These are phyloP conservation scores for Synergus umbraculus DNA, from an alignment of 2,888 invertebrate genomes.

Conservation along the genomic window DNA sequence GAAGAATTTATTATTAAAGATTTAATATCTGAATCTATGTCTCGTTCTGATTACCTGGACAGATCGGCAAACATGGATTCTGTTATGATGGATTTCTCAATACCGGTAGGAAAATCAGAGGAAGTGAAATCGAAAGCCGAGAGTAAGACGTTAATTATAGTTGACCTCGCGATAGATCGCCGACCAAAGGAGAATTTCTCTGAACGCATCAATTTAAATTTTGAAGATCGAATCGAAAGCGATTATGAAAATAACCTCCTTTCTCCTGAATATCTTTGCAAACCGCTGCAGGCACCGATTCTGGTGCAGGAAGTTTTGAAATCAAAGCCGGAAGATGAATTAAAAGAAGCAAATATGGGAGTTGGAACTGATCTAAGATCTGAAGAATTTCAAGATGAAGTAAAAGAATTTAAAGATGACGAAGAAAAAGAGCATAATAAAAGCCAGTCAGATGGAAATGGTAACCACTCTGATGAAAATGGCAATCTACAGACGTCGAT, in stretches of 20 bases:
- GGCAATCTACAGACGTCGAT: background rate
- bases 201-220: too few relatives aligned
- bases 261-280: background rate
- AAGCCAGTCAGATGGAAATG: background rate
- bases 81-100: background rate
- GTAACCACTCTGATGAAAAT: background rate
- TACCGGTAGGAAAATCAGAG: background rate
- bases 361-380: background rate
- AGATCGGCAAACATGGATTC: background rate
- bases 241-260: constrained; percentile 7
- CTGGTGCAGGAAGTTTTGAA: constrained; percentile 5
- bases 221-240: too few relatives aligned
- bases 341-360: background rate
- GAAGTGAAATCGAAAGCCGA: background rate
- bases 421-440: background rate
- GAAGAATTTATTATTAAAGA: background rate
- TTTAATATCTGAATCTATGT: background rate
- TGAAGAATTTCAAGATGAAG: background rate
- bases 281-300: constrained; percentile 28
- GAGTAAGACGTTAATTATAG: background rate
- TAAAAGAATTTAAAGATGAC: background rate
- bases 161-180: constrained; percentile 10
- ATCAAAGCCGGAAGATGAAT: background rate
- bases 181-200: too few relatives aligned
- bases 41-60: background rate